Percentiles rank a stretch among this genome's conserved stretches.
phyloP scores from a whole-genome alignment of 2,888 invertebrate genomes.

The Cistogaster globosa region DNA sequence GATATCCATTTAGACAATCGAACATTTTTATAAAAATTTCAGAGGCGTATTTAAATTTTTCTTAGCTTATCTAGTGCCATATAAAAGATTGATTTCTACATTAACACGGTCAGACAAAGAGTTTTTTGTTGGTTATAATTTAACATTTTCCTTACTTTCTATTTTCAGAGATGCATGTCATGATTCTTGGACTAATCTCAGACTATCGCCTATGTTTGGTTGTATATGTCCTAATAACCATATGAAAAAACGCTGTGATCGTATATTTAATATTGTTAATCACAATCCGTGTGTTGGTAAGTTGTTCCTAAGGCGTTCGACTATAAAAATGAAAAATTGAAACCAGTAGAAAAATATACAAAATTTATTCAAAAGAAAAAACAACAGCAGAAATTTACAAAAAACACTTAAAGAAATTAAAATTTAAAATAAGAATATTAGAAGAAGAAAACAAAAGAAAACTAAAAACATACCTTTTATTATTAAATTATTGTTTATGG shows the following conservation, averaged over 20 bases:
- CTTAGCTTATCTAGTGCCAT: too few relatives aligned
- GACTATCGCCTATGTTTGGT: conserved; percentile 94
- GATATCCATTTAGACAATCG: too few relatives aligned
- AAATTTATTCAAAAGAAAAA: conserved; percentile 46
- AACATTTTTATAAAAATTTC: too few relatives aligned
- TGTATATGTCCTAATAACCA: conserved; percentile 96
- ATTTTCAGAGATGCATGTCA: conserved; percentile 90
- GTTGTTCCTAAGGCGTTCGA: conserved; percentile 79
- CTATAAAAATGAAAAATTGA: conserved; percentile 18
- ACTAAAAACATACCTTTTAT: conserved; percentile 42
- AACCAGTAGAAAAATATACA: conserved; percentile 58
- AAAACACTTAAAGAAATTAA: conserved; percentile 41
- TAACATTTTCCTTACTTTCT: not conserved
- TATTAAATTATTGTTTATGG: conserved; percentile 10
- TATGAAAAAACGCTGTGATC: conserved; percentile 93
- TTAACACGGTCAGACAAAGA: too few relatives aligned
- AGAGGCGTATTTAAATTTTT: too few relatives aligned
- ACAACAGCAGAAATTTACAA: conserved; percentile 64
- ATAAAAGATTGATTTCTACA: too few relatives aligned
- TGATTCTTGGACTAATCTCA: conserved; percentile 93
- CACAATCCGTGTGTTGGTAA: conserved; percentile 97
- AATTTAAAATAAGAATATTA: conserved; percentile 11
- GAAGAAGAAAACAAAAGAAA: conserved; percentile 56
- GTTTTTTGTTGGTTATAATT: too few relatives aligned
- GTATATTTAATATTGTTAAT: conserved; percentile 94